phyloP scores from a whole-genome alignment of 2,888 invertebrate species.

The Crocallis elinguaria region DNA sequence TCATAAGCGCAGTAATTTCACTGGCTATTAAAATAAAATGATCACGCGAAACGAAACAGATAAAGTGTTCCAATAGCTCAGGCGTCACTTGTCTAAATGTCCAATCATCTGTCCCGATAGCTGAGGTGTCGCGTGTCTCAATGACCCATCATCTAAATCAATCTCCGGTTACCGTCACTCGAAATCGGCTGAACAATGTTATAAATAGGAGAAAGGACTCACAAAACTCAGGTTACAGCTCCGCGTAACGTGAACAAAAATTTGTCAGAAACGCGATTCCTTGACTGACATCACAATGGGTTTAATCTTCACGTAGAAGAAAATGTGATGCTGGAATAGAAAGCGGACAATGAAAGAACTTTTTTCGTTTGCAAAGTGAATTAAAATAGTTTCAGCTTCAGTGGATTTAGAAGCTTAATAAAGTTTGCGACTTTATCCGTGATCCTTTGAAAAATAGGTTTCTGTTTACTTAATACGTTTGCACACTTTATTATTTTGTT shows the following conservation, averaged over 20 bases:
- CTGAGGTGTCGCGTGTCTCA: conserved; percentile 45
- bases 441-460: conserved; percentile 16
- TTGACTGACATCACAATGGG: conserved; percentile 75
- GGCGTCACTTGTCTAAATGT: conserved; percentile 23
- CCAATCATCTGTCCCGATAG: conserved; percentile 21
- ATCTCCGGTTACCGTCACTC: conserved; percentile 64
- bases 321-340: conserved; percentile 60
- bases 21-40: not conserved
- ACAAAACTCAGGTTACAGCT: conserved; percentile 65
- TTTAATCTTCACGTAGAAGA: conserved; percentile 72
- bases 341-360: conserved; percentile 40
- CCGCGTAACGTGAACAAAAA: conserved; percentile 67
- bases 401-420: conserved; percentile 22
- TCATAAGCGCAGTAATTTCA: too few relatives aligned
- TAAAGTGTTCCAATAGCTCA: not conserved
- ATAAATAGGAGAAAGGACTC: conserved; percentile 69
- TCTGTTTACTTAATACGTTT: not conserved
- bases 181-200: conserved; percentile 63
- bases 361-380: conserved; percentile 30
- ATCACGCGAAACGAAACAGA: conserved; percentile 6
- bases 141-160: conserved; percentile 57
- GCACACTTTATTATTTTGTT: not conserved
- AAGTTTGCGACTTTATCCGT: conserved; percentile 18
- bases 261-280: conserved; percentile 73
- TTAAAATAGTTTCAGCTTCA: conserved; percentile 27